Percentiles rank a stretch among this genome's conserved stretches.
Conservation (phyloP, 2,113 vertebrate species). For the Protobothrops flavoviridis region DNA sequence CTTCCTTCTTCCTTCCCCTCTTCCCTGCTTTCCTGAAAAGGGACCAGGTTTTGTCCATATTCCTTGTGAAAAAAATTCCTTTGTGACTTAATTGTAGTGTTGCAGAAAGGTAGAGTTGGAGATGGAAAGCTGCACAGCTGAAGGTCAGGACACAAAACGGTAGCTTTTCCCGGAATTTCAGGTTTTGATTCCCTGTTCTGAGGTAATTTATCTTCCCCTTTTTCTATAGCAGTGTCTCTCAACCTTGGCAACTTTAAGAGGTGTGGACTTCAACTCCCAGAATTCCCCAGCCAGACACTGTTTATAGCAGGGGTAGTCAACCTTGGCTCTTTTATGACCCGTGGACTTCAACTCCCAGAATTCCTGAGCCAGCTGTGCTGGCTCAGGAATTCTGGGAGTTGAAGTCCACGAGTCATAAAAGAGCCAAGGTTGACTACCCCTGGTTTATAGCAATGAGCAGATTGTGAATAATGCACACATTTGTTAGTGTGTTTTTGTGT, state of each 20-base stretch:
- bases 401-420: not conserved
- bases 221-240: not conserved
- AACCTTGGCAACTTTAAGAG: not conserved
- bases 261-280: too few species aligned
- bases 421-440: too few species aligned
- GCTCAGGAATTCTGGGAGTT: not conserved
- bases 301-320: not conserved
- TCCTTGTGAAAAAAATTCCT: not conserved
- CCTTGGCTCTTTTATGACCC: too few species aligned
- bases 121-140: not conserved
- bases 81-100: not conserved
- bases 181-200: not conserved
- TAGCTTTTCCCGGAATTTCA: not conserved
- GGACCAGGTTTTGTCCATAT: not conserved
- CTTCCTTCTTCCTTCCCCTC: fast-evolving
- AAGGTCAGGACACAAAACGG: not conserved
- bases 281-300: too few species aligned
- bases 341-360: too few species aligned
- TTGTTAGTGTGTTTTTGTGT: not conserved
- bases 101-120: not conserved
- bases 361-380: not conserved
- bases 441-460: not conserved
- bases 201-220: not conserved
- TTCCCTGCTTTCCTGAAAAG: not conserved
- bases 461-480: not conserved